Conservation (phyloP, 2,888 invertebrate species). For the Leptogaster cylindrica region DNA sequence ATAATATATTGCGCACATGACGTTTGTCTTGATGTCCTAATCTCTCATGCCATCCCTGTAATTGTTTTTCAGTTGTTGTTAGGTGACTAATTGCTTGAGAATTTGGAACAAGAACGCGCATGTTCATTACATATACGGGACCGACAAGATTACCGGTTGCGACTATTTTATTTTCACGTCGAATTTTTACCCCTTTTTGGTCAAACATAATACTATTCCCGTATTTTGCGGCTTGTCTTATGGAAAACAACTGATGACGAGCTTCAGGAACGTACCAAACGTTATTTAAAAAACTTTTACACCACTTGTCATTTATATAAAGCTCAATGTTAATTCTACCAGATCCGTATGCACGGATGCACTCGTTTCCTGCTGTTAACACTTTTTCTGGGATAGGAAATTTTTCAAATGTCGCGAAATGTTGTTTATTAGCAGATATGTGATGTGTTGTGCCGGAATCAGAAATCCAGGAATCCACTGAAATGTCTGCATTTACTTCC, state of each 20-base stretch:
- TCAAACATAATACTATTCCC: slow-evolving; percentile 8
- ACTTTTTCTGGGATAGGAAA: background rate
- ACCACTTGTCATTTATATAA: slow-evolving; percentile 6
- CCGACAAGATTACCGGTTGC: slow-evolving; percentile 8
- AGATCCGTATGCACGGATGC: background rate
- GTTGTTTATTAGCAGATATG: slow-evolving; percentile 4
- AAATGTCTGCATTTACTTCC: background rate
- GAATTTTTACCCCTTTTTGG: background rate
- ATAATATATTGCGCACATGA: background rate
- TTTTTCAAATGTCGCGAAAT: background rate
- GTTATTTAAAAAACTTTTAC: background rate
- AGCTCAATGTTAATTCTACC: background rate
- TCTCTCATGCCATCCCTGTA: background rate
- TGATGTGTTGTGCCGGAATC: slow-evolving; percentile 17
- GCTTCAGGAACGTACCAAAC: background rate
- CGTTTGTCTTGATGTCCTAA: background rate
- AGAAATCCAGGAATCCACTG: slow-evolving; percentile 2
- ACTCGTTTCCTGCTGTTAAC: background rate
- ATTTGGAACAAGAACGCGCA: background rate
- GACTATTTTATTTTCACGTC: background rate
- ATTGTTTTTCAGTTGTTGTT: background rate
- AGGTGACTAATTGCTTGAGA: background rate
- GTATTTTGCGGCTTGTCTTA: background rate
- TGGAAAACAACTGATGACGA: background rate
- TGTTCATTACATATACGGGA: slow-evolving; percentile 14